Evolutionary conservation across 2,888 invertebrate genomes (phyloP), one percentile per base, ranked within the genome.

Genomic region (Cepaea hortensis): DNA sequence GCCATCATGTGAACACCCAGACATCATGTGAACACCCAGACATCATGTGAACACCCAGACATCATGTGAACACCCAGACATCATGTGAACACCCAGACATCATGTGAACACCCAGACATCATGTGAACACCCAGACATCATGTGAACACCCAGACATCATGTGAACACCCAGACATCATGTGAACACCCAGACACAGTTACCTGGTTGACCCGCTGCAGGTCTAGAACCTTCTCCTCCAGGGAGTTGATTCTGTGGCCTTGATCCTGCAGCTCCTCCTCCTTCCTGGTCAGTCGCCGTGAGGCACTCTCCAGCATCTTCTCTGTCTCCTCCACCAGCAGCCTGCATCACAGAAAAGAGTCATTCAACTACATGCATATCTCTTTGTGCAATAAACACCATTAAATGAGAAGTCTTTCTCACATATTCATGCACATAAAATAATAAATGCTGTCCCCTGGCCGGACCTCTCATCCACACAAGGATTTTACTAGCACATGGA

Each of bases 271-370:
- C 83, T 94, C 94, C 48, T 91, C 91, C 84, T 94, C 94, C 23
- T 91, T 90, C 7, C 92, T 87, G 5, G 86, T 87, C 84, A 94
- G 89, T 65, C 92, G 89, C 75, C 92, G 91, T 82, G 93, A 92
- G 3, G 91, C 90, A 50, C 94, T 94, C 84, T 93, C 92, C 65
- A 93, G 88, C 2, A 92, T 89, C 79, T 93, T 91, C 86, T 94
- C 94, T 6, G 94, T 92, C 88, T 94, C 93, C 85, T 94, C 94
- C 23, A 93, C 93, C 81, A 94, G 89, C 90, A 93, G 89, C 87
- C 94, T 94, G 89, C 18, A 7, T 18, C 3, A 4, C 18, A 76
- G 20, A 76, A 1, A 50, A 3, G 15, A 55, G 55, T 55, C 55
- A 55, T 55, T 11, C 0, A 55, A 55, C 55, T 55, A 55, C 55